Conservation (phyloP, 2,113 vertebrate genomes). For the Bubo bubo region DNA sequence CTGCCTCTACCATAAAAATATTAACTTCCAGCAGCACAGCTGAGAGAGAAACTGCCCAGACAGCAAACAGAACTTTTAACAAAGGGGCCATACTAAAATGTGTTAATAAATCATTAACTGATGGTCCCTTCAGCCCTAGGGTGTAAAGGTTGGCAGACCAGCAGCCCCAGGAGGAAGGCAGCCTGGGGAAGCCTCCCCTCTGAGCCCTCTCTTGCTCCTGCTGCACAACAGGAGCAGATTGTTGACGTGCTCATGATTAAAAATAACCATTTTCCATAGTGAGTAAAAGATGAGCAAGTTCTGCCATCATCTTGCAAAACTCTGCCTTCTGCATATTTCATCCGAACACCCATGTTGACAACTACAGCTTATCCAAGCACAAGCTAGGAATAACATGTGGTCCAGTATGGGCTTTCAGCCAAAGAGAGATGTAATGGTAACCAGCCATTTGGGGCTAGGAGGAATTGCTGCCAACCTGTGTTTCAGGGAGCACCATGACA, state of each 20-base stretch:
- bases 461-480: neutral
- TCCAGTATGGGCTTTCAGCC: neutral
- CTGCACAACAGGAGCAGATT: neutral
- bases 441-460: neutral
- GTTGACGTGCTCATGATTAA: neutral
- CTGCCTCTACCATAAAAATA: neutral
- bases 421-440: neutral
- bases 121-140: neutral
- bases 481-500: neutral
- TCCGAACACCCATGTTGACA: neutral
- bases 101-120: neutral
- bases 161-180: neutral
- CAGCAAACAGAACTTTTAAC: neutral
- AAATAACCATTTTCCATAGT: neutral
- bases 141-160: neutral
- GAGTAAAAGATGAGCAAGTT: neutral
- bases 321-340: neutral
- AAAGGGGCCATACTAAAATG: neutral
- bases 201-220: neutral
- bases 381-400: neutral
- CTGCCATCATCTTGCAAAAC: neutral
- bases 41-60: neutral
- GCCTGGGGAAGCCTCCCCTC: neutral
- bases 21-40: neutral
- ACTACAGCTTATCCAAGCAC: neutral